Evolutionary conservation across 2,113 vertebrate species (phyloP).

Genomic region (Aythya baeri): DNA sequence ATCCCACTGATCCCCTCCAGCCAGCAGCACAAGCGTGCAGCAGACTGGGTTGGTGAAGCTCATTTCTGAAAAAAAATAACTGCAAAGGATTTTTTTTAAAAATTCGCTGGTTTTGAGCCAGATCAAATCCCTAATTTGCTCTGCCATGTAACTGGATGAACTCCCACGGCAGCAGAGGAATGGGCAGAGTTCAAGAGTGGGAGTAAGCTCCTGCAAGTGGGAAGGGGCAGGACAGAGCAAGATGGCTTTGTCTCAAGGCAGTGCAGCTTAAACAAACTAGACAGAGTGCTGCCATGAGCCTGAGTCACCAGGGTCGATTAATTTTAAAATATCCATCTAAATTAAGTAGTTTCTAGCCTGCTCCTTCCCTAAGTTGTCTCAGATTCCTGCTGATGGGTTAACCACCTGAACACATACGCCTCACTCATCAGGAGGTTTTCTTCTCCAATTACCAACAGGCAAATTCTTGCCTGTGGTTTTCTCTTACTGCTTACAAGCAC

Average conservation of each 20-base stretch:
- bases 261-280: slow-evolving; percentile 1
- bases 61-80: background rate
- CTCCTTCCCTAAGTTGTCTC: background rate
- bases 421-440: background rate
- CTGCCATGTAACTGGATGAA: background rate
- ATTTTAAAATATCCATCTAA: slow-evolving; percentile 46
- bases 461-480: slow-evolving; percentile 2
- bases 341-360: slow-evolving; percentile 28
- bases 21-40: background rate
- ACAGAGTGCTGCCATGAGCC: background rate
- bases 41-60: background rate
- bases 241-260: background rate
- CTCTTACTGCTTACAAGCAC: background rate
- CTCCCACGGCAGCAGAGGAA: slow-evolving; percentile 5
- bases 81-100: background rate
- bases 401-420: background rate
- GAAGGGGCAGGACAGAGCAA: background rate
- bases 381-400: background rate
- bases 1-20: background rate
- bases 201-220: slow-evolving; percentile 53
- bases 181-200: slow-evolving; percentile 43
- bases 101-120: background rate
- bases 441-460: background rate
- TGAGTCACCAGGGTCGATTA: slow-evolving; percentile 50
- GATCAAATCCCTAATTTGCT: background rate